Base-by-base conservation (phyloP, 2,113 vertebrate genomes). In the Tachuris rubrigastra region DNA sequence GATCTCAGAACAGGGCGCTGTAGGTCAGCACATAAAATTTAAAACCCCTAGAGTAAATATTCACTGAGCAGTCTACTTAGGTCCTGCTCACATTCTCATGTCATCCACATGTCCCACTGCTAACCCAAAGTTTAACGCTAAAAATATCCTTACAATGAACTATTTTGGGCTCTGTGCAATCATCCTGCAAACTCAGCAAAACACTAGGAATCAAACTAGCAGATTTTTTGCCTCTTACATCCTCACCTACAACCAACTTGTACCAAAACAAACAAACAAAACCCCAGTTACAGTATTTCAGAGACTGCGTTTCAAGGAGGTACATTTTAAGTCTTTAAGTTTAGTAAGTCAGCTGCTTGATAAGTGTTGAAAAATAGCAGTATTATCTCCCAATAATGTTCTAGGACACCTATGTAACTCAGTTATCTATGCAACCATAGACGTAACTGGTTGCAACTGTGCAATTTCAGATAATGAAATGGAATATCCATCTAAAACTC, bases 21-120 rank as follows among this genome's bases (percentile, higher is more conserved):
- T 44, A 89, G 69, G 80, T 78, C 63, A 93, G 47, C 68, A 93
- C 9, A 27, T 41, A 93, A 86, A 90, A 93, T 87, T 84, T 68
- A 72, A 95, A 10, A 24, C 11, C n/a, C 16, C 33, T n/a, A 65
- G 15, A 81, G 65, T 67, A 90, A 95, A 86, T 65, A 67, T 21
- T 73, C 95, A 71, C 52, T 63, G 31, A 88, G 59, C 28, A 68
- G 41, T 47, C n/a, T 84, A 17, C 68, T 72, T 46, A 62, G 76
- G 69, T 66, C 80, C 72, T 72, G 47, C 68, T 95, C 65, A 39
- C 82, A 75, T 92, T 94, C 93, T 87, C 76, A 81, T 72, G 80
- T 78, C 83, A 86, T 52, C 52, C 56, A 28, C 25, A 74, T 27
- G 49, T 92, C 88, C 85, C 60, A 74, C 46, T 55, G 71, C 67